These are phyloP conservation scores for Coecobrya sp. DNA, from an alignment of 2,888 invertebrate genomes.

Conservation along the genomic window DNA sequence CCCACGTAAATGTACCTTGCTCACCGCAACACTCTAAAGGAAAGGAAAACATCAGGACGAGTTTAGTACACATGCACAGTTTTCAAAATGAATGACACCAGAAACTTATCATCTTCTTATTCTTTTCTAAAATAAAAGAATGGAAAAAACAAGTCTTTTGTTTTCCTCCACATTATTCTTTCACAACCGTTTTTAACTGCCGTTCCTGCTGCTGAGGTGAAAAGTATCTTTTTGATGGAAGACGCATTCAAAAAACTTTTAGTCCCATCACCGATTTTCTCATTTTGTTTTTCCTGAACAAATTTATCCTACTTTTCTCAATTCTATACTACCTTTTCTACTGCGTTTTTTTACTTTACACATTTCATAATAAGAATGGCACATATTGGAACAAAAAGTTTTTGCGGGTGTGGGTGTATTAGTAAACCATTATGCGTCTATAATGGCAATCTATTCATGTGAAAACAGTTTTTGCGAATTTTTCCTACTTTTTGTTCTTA, in stretches of 20 bases:
- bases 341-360: background rate
- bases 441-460: slow-evolving; percentile 73
- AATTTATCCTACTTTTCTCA: slow-evolving; percentile 60
- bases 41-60: background rate
- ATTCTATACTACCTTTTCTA: too few relatives aligned
- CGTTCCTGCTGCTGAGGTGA: slow-evolving; percentile 32
- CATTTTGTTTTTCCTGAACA: slow-evolving; percentile 57
- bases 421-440: background rate
- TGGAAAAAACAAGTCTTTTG: background rate
- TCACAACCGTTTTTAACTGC: background rate
- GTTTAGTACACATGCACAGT: background rate
- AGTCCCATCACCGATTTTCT: slow-evolving; percentile 29
- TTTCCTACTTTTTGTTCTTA: slow-evolving; percentile 67
- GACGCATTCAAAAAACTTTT: slow-evolving; percentile 56
- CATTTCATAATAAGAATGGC: slow-evolving; percentile 8
- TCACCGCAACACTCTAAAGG: background rate
- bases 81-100: slow-evolving; percentile 69
- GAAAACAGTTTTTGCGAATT: slow-evolving; percentile 68
- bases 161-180: slow-evolving; percentile 18
- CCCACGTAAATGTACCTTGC: too few relatives aligned
- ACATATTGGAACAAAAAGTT: background rate
- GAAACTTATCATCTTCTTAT: slow-evolving; percentile 67
- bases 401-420: background rate
- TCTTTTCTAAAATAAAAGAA: background rate
- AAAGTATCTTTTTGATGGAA: slow-evolving; percentile 66